A percentile compares a stretch with the other conserved stretches of the same genome.
These are phyloP conservation scores for Scolopax mira DNA, from an alignment of 2,113 vertebrate genomes.

Conservation along the genomic window DNA sequence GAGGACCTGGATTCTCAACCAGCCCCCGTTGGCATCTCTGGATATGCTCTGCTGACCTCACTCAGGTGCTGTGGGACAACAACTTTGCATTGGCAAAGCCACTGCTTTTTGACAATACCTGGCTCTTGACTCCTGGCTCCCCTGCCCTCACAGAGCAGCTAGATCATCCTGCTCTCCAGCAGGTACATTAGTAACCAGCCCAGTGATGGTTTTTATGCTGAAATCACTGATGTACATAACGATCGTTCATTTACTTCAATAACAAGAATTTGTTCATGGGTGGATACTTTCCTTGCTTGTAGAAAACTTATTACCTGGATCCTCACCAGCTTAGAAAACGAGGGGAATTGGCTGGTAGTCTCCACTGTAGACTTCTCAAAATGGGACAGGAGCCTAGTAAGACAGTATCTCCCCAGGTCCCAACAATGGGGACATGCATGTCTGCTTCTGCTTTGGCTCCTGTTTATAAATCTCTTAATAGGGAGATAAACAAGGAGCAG, in stretches of 20 bases:
- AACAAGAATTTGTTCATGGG: not conserved
- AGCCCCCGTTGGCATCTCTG: not conserved
- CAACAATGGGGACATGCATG: not conserved
- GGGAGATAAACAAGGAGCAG: not conserved
- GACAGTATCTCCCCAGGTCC: not conserved
- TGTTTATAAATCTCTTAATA: not conserved
- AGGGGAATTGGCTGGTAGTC: not conserved
- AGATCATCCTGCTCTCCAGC: not conserved
- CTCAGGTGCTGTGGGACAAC: fast-evolving
- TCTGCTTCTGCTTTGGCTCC: not conserved
- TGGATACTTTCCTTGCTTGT: not conserved
- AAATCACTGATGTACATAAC: not conserved
- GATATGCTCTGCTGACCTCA: not conserved
- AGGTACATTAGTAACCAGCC: not conserved
- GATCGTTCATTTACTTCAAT: slow-evolving; percentile 1
- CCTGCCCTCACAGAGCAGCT: not conserved
- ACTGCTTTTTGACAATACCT: fast-evolving
- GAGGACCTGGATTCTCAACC: not conserved
- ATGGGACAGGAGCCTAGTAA: not conserved
- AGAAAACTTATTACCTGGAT: slow-evolving; percentile 8
- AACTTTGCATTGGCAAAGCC: fast-evolving
- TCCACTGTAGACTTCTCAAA: not conserved
- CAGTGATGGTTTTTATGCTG: not conserved
- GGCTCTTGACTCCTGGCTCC: not conserved
- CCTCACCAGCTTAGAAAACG: slow-evolving; percentile 1